Conservation (phyloP, 2,888 invertebrate genomes). For the Trachelus troglodyta region DNA sequence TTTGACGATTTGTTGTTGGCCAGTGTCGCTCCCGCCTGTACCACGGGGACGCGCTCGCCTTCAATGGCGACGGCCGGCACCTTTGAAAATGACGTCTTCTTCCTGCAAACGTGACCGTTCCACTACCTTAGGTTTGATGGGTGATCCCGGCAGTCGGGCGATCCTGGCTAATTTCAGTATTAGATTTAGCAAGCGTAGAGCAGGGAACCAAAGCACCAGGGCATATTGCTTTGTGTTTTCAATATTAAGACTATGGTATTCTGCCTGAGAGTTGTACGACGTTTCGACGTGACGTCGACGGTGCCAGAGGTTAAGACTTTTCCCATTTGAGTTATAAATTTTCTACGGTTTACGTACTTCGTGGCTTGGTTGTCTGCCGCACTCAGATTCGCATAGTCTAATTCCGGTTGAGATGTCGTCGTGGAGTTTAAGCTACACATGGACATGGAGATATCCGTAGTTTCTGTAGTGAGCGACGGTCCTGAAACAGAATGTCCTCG, state of each 20-base stretch:
- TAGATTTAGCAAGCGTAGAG: too few relatives aligned
- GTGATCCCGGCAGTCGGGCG: slow-evolving; percentile 15
- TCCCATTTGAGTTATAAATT: too few relatives aligned
- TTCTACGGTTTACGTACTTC: slow-evolving; percentile 45
- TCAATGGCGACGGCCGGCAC: slow-evolving; percentile 48
- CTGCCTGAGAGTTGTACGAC: too few relatives aligned
- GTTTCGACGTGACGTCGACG: too few relatives aligned
- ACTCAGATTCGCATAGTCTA: slow-evolving; percentile 66
- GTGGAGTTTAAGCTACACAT: slow-evolving; percentile 68
- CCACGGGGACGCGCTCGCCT: slow-evolving; percentile 47
- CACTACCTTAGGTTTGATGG: slow-evolving; percentile 45
- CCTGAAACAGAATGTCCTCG: slow-evolving; percentile 51
- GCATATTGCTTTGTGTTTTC: too few relatives aligned
- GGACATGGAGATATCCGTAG: slow-evolving; percentile 68
- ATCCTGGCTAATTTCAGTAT: too few relatives aligned
- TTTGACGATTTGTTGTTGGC: slow-evolving; percentile 21
- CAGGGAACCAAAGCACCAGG: too few relatives aligned
- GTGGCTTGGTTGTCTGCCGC: slow-evolving; percentile 50
- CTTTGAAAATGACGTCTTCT: slow-evolving; percentile 56
- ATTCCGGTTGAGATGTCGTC: slow-evolving; percentile 62
- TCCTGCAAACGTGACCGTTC: slow-evolving; percentile 50
- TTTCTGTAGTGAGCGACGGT: slow-evolving; percentile 67
- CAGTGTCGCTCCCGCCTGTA: slow-evolving; percentile 29
- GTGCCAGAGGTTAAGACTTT: too few relatives aligned
- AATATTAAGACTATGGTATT: too few relatives aligned